Evolutionary conservation across 2,113 vertebrate species (phyloP).

Genomic region (Pteruthius melanotis): DNA sequence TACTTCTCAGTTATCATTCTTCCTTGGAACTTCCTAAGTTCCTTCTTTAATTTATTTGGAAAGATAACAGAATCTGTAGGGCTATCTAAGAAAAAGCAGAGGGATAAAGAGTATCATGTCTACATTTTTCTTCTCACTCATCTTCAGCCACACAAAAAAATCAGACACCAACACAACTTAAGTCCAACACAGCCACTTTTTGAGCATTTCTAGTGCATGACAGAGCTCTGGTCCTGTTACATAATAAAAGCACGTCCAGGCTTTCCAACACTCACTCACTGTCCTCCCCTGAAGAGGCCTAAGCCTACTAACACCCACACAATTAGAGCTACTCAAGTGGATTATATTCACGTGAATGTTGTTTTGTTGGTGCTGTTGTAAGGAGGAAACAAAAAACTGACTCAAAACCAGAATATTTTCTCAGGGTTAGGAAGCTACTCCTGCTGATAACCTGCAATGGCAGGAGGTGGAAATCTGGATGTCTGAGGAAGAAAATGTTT

Average conservation of each 20-base stretch:
- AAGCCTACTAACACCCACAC: slow-evolving; percentile 28
- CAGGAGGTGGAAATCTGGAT: background rate
- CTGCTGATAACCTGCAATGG: background rate
- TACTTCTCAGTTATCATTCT: background rate
- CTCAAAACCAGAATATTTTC: background rate
- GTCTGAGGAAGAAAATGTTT: background rate
- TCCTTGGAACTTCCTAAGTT: background rate
- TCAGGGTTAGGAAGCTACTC: background rate
- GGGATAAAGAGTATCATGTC: background rate
- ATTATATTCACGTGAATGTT: background rate
- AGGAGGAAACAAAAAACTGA: background rate
- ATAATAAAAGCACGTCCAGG: background rate
- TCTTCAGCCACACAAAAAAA: background rate
- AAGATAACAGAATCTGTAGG: background rate
- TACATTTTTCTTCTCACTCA: background rate
- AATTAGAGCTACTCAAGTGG: slow-evolving; percentile 23
- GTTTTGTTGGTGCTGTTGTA: background rate
- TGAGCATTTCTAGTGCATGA: background rate
- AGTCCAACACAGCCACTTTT: background rate
- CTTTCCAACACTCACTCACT: background rate
- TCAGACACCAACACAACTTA: background rate
- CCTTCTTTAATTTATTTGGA: background rate
- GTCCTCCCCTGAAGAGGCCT: background rate
- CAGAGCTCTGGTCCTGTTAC: background rate
- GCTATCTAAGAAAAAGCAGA: background rate